A percentile compares a stretch with the other conserved stretches of the same genome.
These are phyloP conservation scores for Sminthurinus signatus DNA, from an alignment of 1,140 invertebrate species.

Conservation along the genomic window DNA sequence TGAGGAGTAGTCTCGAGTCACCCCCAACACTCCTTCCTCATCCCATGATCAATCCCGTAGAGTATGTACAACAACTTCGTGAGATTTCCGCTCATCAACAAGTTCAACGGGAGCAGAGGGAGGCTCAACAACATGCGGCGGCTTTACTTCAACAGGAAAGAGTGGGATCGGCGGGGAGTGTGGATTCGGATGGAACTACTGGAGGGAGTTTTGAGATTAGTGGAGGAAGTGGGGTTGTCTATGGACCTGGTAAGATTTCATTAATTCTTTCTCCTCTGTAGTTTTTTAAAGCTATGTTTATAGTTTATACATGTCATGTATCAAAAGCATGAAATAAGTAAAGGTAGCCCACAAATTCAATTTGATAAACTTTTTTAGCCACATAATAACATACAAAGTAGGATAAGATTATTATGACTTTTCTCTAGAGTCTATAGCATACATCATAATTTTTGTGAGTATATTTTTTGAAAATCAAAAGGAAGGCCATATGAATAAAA, in stretches of 20 bases:
- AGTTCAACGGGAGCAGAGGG: constrained; percentile 12
- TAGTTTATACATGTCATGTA: too few species aligned
- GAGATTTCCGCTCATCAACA: constrained; percentile 47
- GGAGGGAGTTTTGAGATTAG: constrained; percentile 6
- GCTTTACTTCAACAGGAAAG: background rate
- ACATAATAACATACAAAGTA: too few species aligned
- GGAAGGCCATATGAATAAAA: too few species aligned
- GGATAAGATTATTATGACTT: too few species aligned
- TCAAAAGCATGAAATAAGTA: too few species aligned
- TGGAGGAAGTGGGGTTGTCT: background rate
- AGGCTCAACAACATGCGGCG: background rate
- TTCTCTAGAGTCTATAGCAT: too few species aligned
- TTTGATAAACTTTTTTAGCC: too few species aligned
- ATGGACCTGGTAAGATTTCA: constrained; percentile 11
- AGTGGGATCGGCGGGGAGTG: constrained; percentile 21
- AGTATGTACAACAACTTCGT: constrained; percentile 43
- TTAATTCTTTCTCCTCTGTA: too few species aligned
- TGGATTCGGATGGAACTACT: constrained; percentile 19
- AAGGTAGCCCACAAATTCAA: too few species aligned
- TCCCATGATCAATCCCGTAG: constrained; percentile 45
- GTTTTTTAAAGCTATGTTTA: too few species aligned
- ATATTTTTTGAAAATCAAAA: too few species aligned
- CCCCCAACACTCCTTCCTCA: constrained; percentile 43
- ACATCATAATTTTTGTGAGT: too few species aligned
- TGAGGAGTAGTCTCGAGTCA: constrained; percentile 34